Conservation (phyloP, 2,888 invertebrate species). For the Hirtodrosophila trivittata region DNA sequence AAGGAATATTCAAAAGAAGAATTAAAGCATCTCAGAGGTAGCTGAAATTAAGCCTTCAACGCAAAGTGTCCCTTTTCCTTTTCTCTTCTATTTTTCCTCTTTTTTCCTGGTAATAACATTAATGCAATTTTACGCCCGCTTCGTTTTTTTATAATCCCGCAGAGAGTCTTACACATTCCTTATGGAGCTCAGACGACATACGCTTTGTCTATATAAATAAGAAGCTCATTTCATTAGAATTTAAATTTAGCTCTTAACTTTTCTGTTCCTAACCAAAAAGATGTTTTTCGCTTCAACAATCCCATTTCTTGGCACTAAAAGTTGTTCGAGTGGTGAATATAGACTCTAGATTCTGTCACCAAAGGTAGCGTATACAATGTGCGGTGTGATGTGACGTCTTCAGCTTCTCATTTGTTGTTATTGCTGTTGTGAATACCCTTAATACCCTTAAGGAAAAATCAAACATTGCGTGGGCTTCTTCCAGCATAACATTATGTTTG, state of each 20-base stretch:
- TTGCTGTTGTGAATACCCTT: constrained; percentile 10
- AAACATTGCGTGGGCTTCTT: constrained; percentile 15
- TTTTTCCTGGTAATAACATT: constrained; percentile 54
- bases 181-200: neutral
- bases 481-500: constrained; percentile 14
- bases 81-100: constrained; percentile 24
- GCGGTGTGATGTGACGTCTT: neutral
- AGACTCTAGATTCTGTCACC: too few species aligned
- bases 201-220: neutral
- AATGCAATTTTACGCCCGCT: constrained; percentile 70
- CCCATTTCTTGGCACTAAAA: too few species aligned
- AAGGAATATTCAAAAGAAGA: constrained; percentile 4
- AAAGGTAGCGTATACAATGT: constrained; percentile 4
- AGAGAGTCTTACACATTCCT: constrained; percentile 8
- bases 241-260: too few species aligned
- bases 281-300: too few species aligned
- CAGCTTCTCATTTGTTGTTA: neutral
- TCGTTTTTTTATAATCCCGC: constrained; percentile 25
- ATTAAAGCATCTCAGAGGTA: constrained; percentile 21
- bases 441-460: constrained; percentile 25
- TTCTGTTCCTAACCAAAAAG: too few species aligned
- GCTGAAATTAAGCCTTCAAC: constrained; percentile 60
- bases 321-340: too few species aligned
- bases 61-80: constrained; percentile 49
- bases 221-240: too few species aligned